Base-by-base conservation (phyloP, 2,888 invertebrate genomes). In the Drosophila phalerata region DNA sequence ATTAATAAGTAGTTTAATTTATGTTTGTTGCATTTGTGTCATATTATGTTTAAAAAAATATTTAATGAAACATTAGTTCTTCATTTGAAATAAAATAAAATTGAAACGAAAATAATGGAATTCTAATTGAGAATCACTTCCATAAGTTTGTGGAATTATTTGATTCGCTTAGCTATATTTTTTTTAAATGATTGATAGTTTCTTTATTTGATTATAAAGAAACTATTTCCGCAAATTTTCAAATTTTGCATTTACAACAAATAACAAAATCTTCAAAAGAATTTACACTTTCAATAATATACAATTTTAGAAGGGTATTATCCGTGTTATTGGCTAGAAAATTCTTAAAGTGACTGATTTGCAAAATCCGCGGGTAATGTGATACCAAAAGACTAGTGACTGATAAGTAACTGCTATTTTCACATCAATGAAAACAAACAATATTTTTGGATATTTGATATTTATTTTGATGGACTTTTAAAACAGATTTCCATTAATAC, bases 401-500 rank as follows among this genome's bases (percentile, higher is more conserved):
- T 43, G 45, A 37, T 38, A 47, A 37, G 19, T 30, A 47, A 48
- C 48, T 32, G 15, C n/a, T 38, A 47, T 37, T 47, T 52, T 32
- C 10, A 22, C 25, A 37, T 47, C 47, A 47, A 57, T 47, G 22
- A 42, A 40, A 22, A 19, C 13, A 32, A 57, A 57, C 45, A 34
- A 22, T 47, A 57, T n/a, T 15, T 55, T 28, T 25, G 32, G 71
- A 57, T 53, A 71, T 71, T 53, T 49, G 72, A 70, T 70, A 70
- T 71, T 64, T 64, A 57, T 42, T 38, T 17, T 42, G 47, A 70
- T 53, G 53, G 28, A 15, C 34, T 61, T 43, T 43, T 19, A 42
- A 63, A 70, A 71, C 70, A 71, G 57, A 71, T 71, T 71, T 71
- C 51, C 70, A 70, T 71, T 70, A 47, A 17, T 37, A 34, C 15